These are phyloP conservation scores for Himantopus leucocephalus DNA, from an alignment of 2,113 vertebrate species.

Conservation along the genomic window DNA sequence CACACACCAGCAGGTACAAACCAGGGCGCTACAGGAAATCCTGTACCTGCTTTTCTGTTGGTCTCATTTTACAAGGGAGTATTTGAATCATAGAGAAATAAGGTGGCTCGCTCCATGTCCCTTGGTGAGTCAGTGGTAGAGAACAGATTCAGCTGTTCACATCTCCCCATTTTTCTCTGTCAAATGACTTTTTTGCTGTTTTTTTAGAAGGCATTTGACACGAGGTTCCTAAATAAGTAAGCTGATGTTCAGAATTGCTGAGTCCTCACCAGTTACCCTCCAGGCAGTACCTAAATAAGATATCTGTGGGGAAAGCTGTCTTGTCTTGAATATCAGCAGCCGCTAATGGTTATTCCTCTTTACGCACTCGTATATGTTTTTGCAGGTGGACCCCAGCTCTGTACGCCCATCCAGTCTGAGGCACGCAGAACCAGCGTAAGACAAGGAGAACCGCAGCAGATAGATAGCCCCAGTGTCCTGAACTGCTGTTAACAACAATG, in stretches of 20 bases:
- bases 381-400: not conserved
- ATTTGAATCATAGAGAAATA: not conserved
- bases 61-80: not conserved
- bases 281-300: not conserved
- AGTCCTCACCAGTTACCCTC: slow-evolving; percentile 16
- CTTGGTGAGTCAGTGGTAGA: slow-evolving; percentile 6
- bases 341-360: not conserved
- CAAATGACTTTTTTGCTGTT: not conserved
- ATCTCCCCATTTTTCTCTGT: not conserved
- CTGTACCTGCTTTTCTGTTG: slow-evolving; percentile 1
- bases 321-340: not conserved
- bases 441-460: not conserved
- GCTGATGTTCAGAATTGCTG: slow-evolving; percentile 23
- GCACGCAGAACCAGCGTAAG: not conserved
- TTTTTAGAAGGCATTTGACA: not conserved
- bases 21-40: not conserved
- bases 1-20: not conserved
- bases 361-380: not conserved
- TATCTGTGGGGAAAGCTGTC: not conserved
- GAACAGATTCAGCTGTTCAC: slow-evolving; percentile 26
- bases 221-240: slow-evolving; percentile 3
- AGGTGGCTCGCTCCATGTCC: not conserved
- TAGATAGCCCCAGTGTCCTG: not conserved
- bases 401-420: not conserved
- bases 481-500: not conserved